Conservation (phyloP, 2,113 vertebrate genomes). For the Nansenia antarctica region DNA sequence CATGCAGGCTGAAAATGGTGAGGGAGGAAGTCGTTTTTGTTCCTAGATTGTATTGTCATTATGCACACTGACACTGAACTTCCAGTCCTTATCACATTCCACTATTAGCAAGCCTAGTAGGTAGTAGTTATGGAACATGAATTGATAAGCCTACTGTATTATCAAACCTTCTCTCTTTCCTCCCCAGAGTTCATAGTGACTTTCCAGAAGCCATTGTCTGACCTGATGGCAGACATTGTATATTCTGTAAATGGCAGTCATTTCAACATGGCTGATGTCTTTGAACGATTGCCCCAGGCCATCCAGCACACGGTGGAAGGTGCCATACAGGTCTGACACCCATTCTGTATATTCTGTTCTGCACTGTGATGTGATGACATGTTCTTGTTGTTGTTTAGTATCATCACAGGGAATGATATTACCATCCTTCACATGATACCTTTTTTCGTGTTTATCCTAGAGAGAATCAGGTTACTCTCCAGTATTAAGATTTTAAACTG, state of each 20-base stretch:
- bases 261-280: constrained; percentile 37
- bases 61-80: background rate
- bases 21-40: constrained; percentile 35
- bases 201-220: constrained; percentile 55
- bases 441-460: too few relatives aligned
- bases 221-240: constrained; percentile 44
- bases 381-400: too few relatives aligned
- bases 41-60: background rate
- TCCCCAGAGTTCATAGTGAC: constrained; percentile 54
- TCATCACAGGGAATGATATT: too few relatives aligned
- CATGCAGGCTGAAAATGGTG: constrained; percentile 59
- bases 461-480: too few relatives aligned
- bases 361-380: too few relatives aligned
- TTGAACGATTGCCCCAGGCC: constrained; percentile 38
- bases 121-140: too few relatives aligned
- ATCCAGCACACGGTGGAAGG: constrained; percentile 48
- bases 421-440: too few relatives aligned
- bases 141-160: background rate
- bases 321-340: constrained; percentile 66
- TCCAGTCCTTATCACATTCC: too few relatives aligned
- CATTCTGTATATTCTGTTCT: too few relatives aligned
- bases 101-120: too few relatives aligned
- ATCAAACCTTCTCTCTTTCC: too few relatives aligned
- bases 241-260: constrained; percentile 42
- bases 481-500: too few relatives aligned